Conservation (phyloP, 2,113 vertebrate species). For the Ptyas mucosa region DNA sequence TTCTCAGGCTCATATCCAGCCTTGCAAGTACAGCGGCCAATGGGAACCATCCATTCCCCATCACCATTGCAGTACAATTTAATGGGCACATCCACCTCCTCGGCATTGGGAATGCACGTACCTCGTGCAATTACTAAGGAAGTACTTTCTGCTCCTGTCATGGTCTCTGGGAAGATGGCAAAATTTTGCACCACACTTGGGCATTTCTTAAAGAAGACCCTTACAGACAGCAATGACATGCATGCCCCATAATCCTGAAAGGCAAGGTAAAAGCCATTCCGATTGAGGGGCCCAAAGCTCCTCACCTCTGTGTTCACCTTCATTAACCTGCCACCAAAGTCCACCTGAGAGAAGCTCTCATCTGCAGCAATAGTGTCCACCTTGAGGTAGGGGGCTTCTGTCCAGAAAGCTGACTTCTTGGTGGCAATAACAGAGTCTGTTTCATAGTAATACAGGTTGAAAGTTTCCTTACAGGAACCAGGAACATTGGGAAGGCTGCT, state of each 20-base stretch:
- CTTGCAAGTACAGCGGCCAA: slow-evolving; percentile 95
- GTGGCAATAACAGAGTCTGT: slow-evolving; percentile 93
- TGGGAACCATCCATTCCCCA: slow-evolving; percentile 98
- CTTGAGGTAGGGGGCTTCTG: slow-evolving; percentile 96
- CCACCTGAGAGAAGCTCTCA: slow-evolving; percentile 98
- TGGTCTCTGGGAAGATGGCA: slow-evolving; percentile 94
- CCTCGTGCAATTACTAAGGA: slow-evolving; percentile 94
- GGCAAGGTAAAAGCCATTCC: slow-evolving; percentile 95
- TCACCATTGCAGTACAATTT: slow-evolving; percentile 98
- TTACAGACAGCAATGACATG: slow-evolving; percentile 96
- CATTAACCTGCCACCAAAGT: slow-evolving; percentile 96
- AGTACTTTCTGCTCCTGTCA: slow-evolving; percentile 97
- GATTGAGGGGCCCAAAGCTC: slow-evolving; percentile 92
- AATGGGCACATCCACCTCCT: slow-evolving; percentile 96
- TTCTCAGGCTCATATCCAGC: slow-evolving; percentile 95
- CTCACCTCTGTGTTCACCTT: slow-evolving; percentile 98
- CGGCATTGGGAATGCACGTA: slow-evolving; percentile 90
- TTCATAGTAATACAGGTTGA: slow-evolving; percentile 98
- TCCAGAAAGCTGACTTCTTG: slow-evolving; percentile 95
- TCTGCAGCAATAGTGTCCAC: slow-evolving; percentile 98
- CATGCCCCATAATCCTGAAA: slow-evolving; percentile 99
- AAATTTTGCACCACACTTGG: slow-evolving; percentile 97
- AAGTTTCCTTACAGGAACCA: slow-evolving; percentile 98
- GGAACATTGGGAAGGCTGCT: slow-evolving; percentile 97
- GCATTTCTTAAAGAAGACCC: slow-evolving; percentile 98